phyloP scores from a whole-genome alignment of 2,888 invertebrate species.

The Plagiodera versicolora region DNA sequence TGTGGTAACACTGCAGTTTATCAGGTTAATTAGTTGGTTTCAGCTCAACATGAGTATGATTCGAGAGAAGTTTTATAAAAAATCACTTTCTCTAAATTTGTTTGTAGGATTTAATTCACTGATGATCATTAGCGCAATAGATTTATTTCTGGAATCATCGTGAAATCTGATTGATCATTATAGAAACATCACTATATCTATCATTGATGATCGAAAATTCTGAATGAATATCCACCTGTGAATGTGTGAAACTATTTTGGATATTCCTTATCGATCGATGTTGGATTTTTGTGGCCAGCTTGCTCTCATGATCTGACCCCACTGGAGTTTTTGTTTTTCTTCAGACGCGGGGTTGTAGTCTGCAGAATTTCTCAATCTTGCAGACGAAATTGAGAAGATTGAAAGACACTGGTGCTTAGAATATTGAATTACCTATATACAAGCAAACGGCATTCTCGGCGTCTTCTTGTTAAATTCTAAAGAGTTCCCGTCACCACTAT shows the following conservation, averaged over 20 bases:
- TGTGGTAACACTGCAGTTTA: not conserved
- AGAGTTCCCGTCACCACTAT: conserved; percentile 16
- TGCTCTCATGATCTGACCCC: too few relatives aligned
- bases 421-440: not conserved
- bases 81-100: conserved; percentile 10
- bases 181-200: not conserved
- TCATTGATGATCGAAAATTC: not conserved
- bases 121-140: conserved; percentile 7
- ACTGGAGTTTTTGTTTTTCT: too few relatives aligned
- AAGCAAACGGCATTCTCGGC: not conserved
- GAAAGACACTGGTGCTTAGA: too few relatives aligned
- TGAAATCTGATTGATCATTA: not conserved
- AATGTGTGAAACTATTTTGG: too few relatives aligned
- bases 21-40: conserved; percentile 5
- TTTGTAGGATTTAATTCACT: conserved; percentile 3
- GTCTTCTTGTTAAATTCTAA: conserved; percentile 14
- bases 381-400: too few relatives aligned
- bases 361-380: too few relatives aligned
- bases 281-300: too few relatives aligned
- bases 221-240: too few relatives aligned
- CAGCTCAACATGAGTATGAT: not conserved
- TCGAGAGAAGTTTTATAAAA: not conserved
- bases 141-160: not conserved
- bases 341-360: too few relatives aligned
- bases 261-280: too few relatives aligned